Evolutionary conservation across 2,113 vertebrate species (phyloP).

Genomic region (Corapipo altera): DNA sequence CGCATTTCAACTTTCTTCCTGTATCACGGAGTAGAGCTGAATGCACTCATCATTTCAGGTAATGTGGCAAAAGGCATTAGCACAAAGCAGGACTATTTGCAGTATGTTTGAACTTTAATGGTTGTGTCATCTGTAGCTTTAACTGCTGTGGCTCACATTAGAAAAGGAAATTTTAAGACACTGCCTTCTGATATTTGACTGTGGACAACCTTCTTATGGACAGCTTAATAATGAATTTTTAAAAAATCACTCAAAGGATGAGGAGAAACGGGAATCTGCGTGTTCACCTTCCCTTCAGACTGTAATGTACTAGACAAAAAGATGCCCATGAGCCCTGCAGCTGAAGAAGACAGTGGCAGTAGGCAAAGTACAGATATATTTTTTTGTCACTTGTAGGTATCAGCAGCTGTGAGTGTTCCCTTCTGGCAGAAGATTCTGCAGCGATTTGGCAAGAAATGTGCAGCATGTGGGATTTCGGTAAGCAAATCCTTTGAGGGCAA

Average conservation of each 20-base stretch:
- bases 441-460: slow-evolving; percentile 91
- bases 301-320: neutral
- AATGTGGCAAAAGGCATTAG: neutral
- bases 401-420: slow-evolving; percentile 88
- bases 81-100: neutral
- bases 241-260: neutral
- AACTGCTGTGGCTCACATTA: neutral
- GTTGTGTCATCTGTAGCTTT: neutral
- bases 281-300: neutral
- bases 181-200: neutral
- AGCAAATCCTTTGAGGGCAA: slow-evolving; percentile 52
- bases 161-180: neutral
- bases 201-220: neutral
- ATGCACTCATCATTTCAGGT: neutral
- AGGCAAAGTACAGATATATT: neutral
- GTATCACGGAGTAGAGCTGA: neutral
- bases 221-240: neutral
- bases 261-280: neutral
- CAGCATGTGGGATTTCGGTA: slow-evolving; percentile 90
- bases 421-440: slow-evolving; percentile 94
- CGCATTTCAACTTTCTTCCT: neutral
- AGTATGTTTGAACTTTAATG: neutral
- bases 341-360: neutral
- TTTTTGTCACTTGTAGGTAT: slow-evolving; percentile 75
- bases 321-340: neutral